These are phyloP conservation scores for Chrysaora quinquecirrha DNA, from an alignment of 30 jellyfish, hydroid and myxozoan genomes.

Conservation along the genomic window DNA sequence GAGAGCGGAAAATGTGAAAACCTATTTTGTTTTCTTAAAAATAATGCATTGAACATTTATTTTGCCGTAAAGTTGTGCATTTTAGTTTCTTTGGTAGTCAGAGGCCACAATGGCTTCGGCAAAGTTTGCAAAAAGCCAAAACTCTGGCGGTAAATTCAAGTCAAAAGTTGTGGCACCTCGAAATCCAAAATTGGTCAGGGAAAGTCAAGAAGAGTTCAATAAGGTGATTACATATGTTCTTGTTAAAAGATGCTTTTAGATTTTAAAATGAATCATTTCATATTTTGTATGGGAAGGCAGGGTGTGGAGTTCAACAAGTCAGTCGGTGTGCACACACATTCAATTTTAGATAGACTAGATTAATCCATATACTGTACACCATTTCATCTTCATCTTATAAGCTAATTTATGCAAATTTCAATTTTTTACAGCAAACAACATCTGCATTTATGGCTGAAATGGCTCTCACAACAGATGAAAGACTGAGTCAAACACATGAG, in stretches of 20 bases:
- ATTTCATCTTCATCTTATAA: too few relatives aligned
- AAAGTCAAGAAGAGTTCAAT: constrained; percentile 15
- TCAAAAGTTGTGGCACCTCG: constrained; percentile 83
- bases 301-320: too few relatives aligned
- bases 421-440: constrained; percentile 79
- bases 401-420: background rate
- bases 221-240: constrained; percentile 57
- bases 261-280: too few relatives aligned
- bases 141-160: constrained; percentile 4
- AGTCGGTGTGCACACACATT: too few relatives aligned
- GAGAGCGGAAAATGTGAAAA: too few relatives aligned
- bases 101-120: background rate
- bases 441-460: constrained; percentile 97
- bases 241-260: too few relatives aligned
- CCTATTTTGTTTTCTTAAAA: too few relatives aligned
- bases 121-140: constrained; percentile 11
- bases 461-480: constrained; percentile 90
- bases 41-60: too few relatives aligned
- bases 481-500: constrained; percentile 85
- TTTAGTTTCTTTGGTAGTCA: background rate
- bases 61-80: background rate
- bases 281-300: too few relatives aligned
- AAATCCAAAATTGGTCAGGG: constrained; percentile 78
- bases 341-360: too few relatives aligned
- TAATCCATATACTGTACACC: too few relatives aligned